These are phyloP conservation scores for Cosmia pyralina DNA, from an alignment of 2,888 invertebrate species.

Conservation along the genomic window DNA sequence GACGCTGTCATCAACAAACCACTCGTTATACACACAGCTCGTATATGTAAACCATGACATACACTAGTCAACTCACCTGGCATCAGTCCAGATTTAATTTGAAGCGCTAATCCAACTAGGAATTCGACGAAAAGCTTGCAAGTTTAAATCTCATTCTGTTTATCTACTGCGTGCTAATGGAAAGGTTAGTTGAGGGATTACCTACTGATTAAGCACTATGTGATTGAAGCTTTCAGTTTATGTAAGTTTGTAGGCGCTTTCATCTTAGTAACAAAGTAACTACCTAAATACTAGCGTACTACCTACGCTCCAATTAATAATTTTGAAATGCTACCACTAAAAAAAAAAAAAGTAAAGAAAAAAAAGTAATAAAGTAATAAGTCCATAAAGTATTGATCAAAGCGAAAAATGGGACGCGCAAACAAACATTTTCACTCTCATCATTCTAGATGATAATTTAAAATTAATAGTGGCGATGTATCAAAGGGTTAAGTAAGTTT, in stretches of 20 bases:
- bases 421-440: neutral
- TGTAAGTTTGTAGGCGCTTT: neutral
- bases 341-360: no score
- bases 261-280: neutral
- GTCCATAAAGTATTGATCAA: no score
- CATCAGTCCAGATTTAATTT: constrained; percentile 6
- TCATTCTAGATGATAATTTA: no score
- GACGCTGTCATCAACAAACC: constrained; percentile 39
- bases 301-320: neutral
- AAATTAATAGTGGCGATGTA: constrained; percentile 19
- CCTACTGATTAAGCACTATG: neutral
- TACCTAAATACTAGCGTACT: no score
- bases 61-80: neutral
- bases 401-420: neutral
- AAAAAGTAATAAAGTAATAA: no score
- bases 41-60: constrained; percentile 20
- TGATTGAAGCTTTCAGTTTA: neutral
- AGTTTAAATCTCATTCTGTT: constrained; percentile 32
- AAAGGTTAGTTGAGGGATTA: neutral
- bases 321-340: neutral
- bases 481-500: constrained; percentile 40
- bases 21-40: constrained; percentile 20
- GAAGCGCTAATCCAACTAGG: constrained; percentile 1
- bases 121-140: neutral
- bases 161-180: constrained; percentile 18